A percentile compares a stretch with the other conserved stretches of the same genome.
Evolutionary conservation across 2,797 vertebrate species (phyloP).

Genomic region (Etheostoma perlongum): DNA sequence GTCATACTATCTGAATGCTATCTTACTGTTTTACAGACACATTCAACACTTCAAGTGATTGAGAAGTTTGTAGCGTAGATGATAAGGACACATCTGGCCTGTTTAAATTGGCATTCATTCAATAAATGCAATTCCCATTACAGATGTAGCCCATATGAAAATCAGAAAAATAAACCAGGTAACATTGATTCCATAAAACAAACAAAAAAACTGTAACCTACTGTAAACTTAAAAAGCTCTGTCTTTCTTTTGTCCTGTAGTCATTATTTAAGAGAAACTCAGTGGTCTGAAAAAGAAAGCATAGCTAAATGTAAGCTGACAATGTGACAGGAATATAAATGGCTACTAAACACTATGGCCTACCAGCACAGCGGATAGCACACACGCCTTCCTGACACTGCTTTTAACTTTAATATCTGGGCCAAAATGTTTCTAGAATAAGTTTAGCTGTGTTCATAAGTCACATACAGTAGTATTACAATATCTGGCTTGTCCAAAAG

Average conservation of each 20-base stretch:
- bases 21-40: slow-evolving; percentile 11
- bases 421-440: too few relatives aligned
- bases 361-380: not conserved
- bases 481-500: not conserved
- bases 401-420: not conserved
- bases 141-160: not conserved
- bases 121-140: not conserved
- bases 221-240: not conserved
- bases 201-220: too few relatives aligned
- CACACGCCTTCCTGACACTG: not conserved
- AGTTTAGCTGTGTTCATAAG: not conserved
- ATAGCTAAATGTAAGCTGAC: not conserved
- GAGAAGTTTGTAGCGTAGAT: not conserved
- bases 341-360: not conserved
- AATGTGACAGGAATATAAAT: not conserved
- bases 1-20: not conserved
- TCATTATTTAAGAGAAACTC: not conserved
- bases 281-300: not conserved
- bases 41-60: not conserved
- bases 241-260: not conserved
- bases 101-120: not conserved
- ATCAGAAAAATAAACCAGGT: not conserved
- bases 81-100: not conserved
- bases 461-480: not conserved
- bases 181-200: not conserved